A percentile compares a stretch with the other conserved stretches of the same genome.
These are phyloP conservation scores for Glossosoma conforme DNA, from an alignment of 1,140 invertebrate species.

Conservation along the genomic window DNA sequence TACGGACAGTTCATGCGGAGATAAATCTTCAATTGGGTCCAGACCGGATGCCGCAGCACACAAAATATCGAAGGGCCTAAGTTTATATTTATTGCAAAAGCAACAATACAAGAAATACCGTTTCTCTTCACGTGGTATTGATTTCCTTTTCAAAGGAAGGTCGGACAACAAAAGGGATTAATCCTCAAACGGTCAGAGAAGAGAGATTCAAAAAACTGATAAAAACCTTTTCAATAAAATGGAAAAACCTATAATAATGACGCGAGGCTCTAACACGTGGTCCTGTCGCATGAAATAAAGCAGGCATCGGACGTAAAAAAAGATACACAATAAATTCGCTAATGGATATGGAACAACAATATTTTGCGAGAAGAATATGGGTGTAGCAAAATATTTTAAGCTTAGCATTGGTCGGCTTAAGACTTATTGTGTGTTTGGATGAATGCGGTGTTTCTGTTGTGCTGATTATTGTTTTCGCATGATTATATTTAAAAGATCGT, in stretches of 20 bases:
- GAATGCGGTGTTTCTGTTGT: too few species aligned
- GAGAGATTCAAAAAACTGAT: constrained; percentile 24
- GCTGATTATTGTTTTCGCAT: too few species aligned
- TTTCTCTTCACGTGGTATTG: constrained; percentile 11
- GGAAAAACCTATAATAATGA: constrained; percentile 10
- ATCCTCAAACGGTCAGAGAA: constrained; percentile 21
- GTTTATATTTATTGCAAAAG: constrained; percentile 9
- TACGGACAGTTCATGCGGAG: constrained; percentile 14
- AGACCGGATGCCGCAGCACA: constrained; percentile 16
- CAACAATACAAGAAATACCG: constrained; percentile 19
- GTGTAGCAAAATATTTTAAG: too few species aligned
- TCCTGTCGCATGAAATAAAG: neutral
- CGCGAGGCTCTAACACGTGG: constrained; percentile 9
- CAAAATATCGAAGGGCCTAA: constrained; percentile 13
- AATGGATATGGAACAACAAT: neutral
- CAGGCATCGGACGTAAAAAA: too few species aligned
- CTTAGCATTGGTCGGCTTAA: too few species aligned
- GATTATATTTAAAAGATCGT: too few species aligned
- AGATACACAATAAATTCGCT: neutral
- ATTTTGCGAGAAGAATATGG: too few species aligned
- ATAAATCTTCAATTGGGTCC: constrained; percentile 16
- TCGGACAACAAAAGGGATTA: constrained; percentile 13
- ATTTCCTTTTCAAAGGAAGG: constrained; percentile 3
- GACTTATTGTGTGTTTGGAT: too few species aligned
- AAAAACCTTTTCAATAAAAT: constrained; percentile 23